These are phyloP conservation scores for Scelioninae gen. 2 DNA, from an alignment of 2,888 invertebrate genomes.

Conservation along the genomic window DNA sequence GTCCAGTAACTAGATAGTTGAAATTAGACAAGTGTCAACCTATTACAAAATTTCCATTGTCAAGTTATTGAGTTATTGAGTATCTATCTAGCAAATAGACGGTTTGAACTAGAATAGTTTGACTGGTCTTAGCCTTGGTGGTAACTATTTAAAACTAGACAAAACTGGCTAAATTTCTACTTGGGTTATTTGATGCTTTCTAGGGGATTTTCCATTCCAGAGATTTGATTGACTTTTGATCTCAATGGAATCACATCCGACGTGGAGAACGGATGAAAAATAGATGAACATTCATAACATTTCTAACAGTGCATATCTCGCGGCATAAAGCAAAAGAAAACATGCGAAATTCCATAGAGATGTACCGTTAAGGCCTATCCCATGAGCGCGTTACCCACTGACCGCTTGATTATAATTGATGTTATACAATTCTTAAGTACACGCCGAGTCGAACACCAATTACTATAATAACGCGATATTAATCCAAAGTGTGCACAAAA, in stretches of 20 bases:
- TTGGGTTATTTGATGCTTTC: too few relatives aligned
- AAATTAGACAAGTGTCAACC: too few relatives aligned
- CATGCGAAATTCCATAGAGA: conserved; percentile 37
- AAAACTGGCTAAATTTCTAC: too few relatives aligned
- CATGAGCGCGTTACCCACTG: conserved; percentile 51
- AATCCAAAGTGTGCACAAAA: conserved; percentile 30
- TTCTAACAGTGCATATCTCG: conserved; percentile 5
- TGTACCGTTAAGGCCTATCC: conserved; percentile 47
- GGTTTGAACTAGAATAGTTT: too few relatives aligned
- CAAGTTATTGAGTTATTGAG: too few relatives aligned
- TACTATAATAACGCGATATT: conserved; percentile 42
- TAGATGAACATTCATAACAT: conserved; percentile 24
- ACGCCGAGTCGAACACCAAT: conserved; percentile 31
- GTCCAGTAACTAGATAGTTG: too few relatives aligned
- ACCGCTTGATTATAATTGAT: conserved; percentile 52
- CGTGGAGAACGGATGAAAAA: conserved; percentile 14
- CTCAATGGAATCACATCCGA: conserved; percentile 1
- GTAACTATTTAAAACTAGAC: too few relatives aligned
- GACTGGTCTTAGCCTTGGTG: too few relatives aligned
- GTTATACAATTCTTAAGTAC: conserved; percentile 39
- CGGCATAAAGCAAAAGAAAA: conserved; percentile 34
- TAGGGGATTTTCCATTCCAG: too few relatives aligned
- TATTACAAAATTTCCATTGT: too few relatives aligned
- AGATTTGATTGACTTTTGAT: conserved; percentile 14
- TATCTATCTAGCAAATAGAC: too few relatives aligned